These are phyloP conservation scores for Drosophila meridionalis DNA, from an alignment of 2,888 invertebrate genomes.

Conservation along the genomic window DNA sequence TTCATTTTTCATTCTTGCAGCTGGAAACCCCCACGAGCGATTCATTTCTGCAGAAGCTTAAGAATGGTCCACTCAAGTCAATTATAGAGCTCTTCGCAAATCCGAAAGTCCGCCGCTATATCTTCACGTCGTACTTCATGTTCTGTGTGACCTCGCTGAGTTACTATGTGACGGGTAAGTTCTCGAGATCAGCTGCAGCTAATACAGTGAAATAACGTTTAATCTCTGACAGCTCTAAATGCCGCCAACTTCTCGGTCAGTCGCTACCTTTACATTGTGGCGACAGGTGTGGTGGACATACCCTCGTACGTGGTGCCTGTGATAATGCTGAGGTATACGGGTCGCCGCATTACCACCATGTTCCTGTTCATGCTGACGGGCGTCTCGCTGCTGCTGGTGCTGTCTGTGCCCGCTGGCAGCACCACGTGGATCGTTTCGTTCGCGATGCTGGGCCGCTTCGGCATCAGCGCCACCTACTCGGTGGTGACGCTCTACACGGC, in stretches of 20 bases:
- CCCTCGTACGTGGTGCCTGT: slow-evolving; percentile 86
- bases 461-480: slow-evolving; percentile 87
- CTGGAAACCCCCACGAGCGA: slow-evolving; percentile 48
- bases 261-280: slow-evolving; percentile 85
- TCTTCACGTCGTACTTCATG: slow-evolving; percentile 85
- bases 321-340: slow-evolving; percentile 85
- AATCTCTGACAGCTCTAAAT: slow-evolving; percentile 85
- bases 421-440: slow-evolving; percentile 83
- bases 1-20: slow-evolving; percentile 42
- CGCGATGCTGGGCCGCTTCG: slow-evolving; percentile 86
- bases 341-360: slow-evolving; percentile 85
- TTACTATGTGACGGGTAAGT: slow-evolving; percentile 84
- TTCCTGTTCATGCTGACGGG: slow-evolving; percentile 86
- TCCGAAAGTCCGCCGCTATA: slow-evolving; percentile 80
- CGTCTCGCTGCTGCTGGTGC: slow-evolving; percentile 85
- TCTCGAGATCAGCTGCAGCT: not conserved
- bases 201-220: not conserved
- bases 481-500: slow-evolving; percentile 87
- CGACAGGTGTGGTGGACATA: slow-evolving; percentile 86
- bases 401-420: slow-evolving; percentile 84
- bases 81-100: slow-evolving; percentile 81
- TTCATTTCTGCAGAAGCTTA: slow-evolving; percentile 73
- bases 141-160: slow-evolving; percentile 84
- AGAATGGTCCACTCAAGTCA: slow-evolving; percentile 82
- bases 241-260: slow-evolving; percentile 86